Evolutionary conservation across 2,888 invertebrate genomes (phyloP), one percentile per base, ranked within the genome.

Genomic region (Mantis religiosa): DNA sequence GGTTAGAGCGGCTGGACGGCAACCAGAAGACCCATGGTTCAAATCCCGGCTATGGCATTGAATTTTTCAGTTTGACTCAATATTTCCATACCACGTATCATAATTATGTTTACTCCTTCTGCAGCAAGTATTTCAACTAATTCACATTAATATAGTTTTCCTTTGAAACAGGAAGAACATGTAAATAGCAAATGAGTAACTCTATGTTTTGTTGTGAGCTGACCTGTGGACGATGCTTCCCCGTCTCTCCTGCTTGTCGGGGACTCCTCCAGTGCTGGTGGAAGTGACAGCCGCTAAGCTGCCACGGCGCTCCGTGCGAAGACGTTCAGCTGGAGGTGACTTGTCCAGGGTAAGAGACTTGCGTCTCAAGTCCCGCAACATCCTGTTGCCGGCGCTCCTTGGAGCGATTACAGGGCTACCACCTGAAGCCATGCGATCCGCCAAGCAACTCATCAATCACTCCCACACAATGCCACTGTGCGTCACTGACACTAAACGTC

Each of bases 191-290:
- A n/a, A n/a, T n/a, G n/a, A n/a, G n/a, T n/a, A n/a, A n/a, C n/a
- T n/a, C n/a, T n/a, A n/a, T n/a, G n/a, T n/a, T n/a, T n/a, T n/a
- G n/a, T n/a, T n/a, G n/a, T n/a, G n/a, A n/a, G 2, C 54, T 14
- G 91, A 92, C 92, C 92, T 92, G 87, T 91, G 91, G 41, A 92
- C 92, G 89, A 92, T 90, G 89, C 91, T 92, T 82, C 91, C 91
- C 28, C 91, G 89, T 34, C 92, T 89, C 89, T 91, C 91, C 85
- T 86, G 85, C 54, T 84, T 88, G 14, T 90, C 90, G 7, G 88
- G 82, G 85, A 83, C 20, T 83, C 84, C 20, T n/a, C 47, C 28
- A 82, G 89, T 27, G 88, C 28, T 27, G 34, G 8, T 82, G 28
- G 89, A 25, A 71, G 87, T 28, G 84, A 90, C 90, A 83, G 91